A percentile compares a stretch with the other conserved stretches of the same genome.
Conservation (phyloP, 1,140 invertebrate genomes). For the Leptinotarsa defecta region DNA sequence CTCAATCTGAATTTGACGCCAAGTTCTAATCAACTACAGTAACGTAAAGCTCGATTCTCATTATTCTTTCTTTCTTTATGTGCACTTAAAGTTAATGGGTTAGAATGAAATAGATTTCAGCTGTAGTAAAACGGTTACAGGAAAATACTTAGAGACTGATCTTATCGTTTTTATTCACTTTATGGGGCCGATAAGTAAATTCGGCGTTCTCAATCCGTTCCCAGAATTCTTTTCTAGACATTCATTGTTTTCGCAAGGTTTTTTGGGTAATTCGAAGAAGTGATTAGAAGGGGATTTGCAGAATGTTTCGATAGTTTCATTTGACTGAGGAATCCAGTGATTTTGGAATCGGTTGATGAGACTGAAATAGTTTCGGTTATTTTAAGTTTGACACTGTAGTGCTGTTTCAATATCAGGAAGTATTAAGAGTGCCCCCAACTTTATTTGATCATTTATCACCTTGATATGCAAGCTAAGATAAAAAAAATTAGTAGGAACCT, state of each 20-base stretch:
- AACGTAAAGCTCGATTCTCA: conserved; percentile 35
- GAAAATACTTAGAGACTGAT: conserved; percentile 47
- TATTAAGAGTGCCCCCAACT: no score
- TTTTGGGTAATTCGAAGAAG: not conserved
- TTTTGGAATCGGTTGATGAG: no score
- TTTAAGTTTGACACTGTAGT: no score
- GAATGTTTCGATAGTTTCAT: no score
- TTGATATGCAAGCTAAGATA: no score
- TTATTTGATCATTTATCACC: no score
- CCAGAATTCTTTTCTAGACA: not conserved
- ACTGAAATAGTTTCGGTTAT: no score
- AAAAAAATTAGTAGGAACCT: no score
- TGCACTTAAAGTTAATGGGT: conserved; percentile 51
- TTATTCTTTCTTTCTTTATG: conserved; percentile 48
- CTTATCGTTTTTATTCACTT: conserved; percentile 49
- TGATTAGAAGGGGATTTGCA: no score
- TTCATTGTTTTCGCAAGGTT: not conserved
- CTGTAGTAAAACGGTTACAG: conserved; percentile 49
- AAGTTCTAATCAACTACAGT: conserved; percentile 44
- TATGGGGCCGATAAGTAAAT: conserved; percentile 49
- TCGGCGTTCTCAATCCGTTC: conserved; percentile 14
- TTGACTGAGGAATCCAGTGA: no score
- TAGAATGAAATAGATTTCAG: conserved; percentile 50
- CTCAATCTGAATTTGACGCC: conserved; percentile 46
- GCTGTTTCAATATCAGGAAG: no score